A percentile compares a stretch with the other conserved stretches of the same genome.
These are phyloP conservation scores for Camelus bactrianus DNA, from an alignment of 2,113 vertebrate species.

Conservation along the genomic window DNA sequence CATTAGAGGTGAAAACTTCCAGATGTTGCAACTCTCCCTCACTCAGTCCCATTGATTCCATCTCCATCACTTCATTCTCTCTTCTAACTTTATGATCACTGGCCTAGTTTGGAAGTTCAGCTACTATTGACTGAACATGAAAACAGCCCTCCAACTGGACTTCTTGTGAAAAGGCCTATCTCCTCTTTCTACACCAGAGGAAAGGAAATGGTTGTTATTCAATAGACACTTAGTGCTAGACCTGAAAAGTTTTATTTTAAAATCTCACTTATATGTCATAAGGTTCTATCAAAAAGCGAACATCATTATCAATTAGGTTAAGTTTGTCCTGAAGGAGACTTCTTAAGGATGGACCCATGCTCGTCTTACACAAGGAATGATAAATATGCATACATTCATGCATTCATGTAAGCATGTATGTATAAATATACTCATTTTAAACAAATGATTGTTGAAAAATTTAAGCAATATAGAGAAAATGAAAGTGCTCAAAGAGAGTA, in stretches of 20 bases:
- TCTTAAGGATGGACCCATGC: neutral
- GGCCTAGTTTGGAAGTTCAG: neutral
- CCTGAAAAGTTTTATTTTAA: neutral
- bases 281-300: neutral
- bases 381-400: neutral
- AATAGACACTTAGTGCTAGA: neutral
- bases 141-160: neutral
- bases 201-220: neutral
- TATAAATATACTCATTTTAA: neutral
- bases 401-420: neutral
- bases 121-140: neutral
- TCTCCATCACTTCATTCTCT: neutral
- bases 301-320: neutral
- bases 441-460: neutral
- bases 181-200: neutral
- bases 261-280: neutral
- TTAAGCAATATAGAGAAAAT: neutral
- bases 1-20: neutral
- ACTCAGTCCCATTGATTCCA: neutral
- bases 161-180: neutral
- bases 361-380: neutral
- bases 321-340: neutral
- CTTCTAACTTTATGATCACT: neutral
- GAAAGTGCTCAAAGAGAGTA: neutral
- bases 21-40: neutral